phyloP scores from a whole-genome alignment of 2,113 vertebrate species.

The Pteronura brasiliensis region DNA sequence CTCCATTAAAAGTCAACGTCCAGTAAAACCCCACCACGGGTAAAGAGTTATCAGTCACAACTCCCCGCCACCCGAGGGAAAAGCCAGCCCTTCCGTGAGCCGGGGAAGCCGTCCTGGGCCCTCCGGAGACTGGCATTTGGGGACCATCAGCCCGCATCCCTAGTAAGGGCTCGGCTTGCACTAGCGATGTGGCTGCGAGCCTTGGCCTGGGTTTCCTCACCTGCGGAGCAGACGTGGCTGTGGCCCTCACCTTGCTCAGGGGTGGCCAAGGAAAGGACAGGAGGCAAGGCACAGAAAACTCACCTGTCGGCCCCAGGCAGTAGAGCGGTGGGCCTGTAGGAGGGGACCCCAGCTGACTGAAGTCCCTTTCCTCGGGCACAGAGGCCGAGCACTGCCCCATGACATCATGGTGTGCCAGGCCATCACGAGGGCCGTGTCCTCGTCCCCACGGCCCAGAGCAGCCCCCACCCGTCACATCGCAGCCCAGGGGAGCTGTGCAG shows the following conservation, averaged over 20 bases:
- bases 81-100: fast-evolving
- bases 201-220: not conserved
- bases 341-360: not conserved
- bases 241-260: fast-evolving
- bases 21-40: not conserved
- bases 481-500: fast-evolving
- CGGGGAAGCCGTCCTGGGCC: fast-evolving
- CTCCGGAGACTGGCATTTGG: not conserved
- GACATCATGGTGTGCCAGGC: fast-evolving
- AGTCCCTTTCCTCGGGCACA: not conserved
- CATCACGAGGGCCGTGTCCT: fast-evolving
- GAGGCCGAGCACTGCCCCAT: no score
- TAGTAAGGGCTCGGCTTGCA: not conserved
- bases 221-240: no score
- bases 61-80: fast-evolving
- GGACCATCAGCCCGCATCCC: not conserved
- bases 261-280: fast-evolving
- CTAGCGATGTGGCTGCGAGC: fast-evolving
- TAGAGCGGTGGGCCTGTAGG: fast-evolving
- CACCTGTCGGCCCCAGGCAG: fast-evolving
- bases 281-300: not conserved
- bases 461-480: not conserved
- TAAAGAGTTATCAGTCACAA: not conserved
- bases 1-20: not conserved
- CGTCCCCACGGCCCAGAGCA: not conserved